Conservation (phyloP, 1,140 invertebrate species). For the Formica selysi region DNA sequence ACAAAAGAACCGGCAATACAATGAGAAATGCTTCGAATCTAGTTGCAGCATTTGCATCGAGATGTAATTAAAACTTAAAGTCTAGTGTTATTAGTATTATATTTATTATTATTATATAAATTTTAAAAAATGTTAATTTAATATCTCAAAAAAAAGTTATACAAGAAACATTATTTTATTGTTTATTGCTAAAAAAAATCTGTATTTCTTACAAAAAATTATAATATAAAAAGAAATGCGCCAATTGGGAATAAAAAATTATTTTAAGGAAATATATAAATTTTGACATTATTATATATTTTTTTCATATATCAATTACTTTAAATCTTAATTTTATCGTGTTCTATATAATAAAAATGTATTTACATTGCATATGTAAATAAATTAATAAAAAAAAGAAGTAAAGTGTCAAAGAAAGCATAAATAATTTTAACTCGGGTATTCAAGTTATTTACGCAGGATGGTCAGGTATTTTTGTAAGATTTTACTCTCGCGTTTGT, state of each 20-base stretch:
- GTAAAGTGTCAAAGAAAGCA: neutral
- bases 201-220: too few relatives aligned
- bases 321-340: neutral
- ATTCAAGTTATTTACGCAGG: slow-evolving; percentile 1
- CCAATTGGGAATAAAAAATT: neutral
- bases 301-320: neutral
- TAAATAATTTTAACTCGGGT: slow-evolving; percentile 7
- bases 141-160: too few relatives aligned
- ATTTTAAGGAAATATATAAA: neutral
- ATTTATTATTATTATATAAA: neutral
- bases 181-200: too few relatives aligned
- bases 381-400: neutral
- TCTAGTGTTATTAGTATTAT: neutral
- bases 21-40: neutral
- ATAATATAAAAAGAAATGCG: too few relatives aligned
- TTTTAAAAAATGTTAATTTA: too few relatives aligned
- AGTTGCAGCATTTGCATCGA: too few relatives aligned
- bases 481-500: neutral
- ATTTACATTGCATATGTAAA: neutral
- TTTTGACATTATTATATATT: neutral
- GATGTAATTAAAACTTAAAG: too few relatives aligned
- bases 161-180: too few relatives aligned
- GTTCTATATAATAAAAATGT: neutral
- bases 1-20: neutral
- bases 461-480: neutral